Base-by-base conservation (phyloP, 2,888 invertebrate genomes). In the Drosophila neonasuta region DNA sequence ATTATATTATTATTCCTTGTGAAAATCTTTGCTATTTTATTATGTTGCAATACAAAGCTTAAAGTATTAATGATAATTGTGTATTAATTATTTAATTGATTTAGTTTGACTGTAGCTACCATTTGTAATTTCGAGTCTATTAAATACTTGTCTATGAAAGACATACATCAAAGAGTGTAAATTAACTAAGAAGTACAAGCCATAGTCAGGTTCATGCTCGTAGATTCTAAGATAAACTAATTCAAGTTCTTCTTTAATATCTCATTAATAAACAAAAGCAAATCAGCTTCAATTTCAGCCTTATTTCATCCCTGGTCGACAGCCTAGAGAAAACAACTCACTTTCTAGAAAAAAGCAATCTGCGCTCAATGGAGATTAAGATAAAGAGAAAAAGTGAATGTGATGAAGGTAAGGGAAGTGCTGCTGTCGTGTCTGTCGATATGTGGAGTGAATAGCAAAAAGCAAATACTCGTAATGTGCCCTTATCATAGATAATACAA, bases 401-500 rank as follows among this genome's bases (percentile, higher is more conserved):
- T 39, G 39, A 39, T 7, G 11, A n/a, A 2, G 24, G 8, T 1
- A 7, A 3, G n/a, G 36, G 49, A 4, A 24, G 20, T 20, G 17
- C 11, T 24, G 9, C 32, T 10, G 32, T 32, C 32, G 11, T 32
- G 36, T n/a, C 34, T 56, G 49, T 24, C 46, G 46, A 29, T 13
- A 57, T 62, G 62, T 39, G 51, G 39, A 55, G 39, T 39, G 55
- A 54, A 65, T 52, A 52, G 46, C 52, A 55, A 34, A 55, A 17
- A 51, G 44, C 71, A 58, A 64, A 63, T 58, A 20, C 17, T 44
- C 44, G 11, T 44, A 42, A 52, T 49, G 56, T n/a, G 8, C 8
- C 15, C 20, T 30, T 58, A 59, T 48, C 41, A 57, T 24, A 39
- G 57, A 62, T 61, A 65, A 75, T 55, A 46, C 8, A 63, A 74